phyloP scores from a whole-genome alignment of 2,888 invertebrate genomes.

The Hypercompe scribonia region DNA sequence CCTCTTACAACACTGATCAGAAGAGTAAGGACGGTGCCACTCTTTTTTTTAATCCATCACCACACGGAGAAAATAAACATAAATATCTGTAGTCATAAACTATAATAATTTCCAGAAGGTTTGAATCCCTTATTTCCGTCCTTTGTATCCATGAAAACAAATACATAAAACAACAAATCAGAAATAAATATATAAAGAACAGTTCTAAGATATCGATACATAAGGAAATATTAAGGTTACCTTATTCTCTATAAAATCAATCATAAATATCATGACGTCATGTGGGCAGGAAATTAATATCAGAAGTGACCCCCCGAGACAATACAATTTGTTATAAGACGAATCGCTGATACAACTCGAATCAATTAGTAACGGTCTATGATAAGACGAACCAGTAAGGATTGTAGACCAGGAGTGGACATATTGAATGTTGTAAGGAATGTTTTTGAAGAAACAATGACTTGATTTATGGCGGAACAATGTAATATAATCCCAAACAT shows the following conservation, averaged over 20 bases:
- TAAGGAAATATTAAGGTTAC: background rate
- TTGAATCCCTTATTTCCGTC: too few relatives aligned
- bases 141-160: background rate
- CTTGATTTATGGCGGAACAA: background rate
- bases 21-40: too few relatives aligned
- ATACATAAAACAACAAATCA: background rate
- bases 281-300: slow-evolving; percentile 20
- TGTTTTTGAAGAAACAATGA: background rate
- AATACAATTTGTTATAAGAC: slow-evolving; percentile 41
- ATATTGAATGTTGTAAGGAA: background rate
- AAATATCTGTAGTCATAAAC: too few relatives aligned
- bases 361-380: slow-evolving; percentile 52
- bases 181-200: background rate
- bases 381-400: slow-evolving; percentile 31
- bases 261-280: slow-evolving; percentile 21
- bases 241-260: slow-evolving; percentile 15
- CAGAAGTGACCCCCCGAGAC: slow-evolving; percentile 27
- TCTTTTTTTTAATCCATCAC: too few relatives aligned
- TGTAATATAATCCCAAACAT: background rate
- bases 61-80: too few relatives aligned
- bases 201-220: background rate
- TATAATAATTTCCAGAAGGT: too few relatives aligned
- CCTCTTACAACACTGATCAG: too few relatives aligned
- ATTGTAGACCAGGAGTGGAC: slow-evolving; percentile 25
- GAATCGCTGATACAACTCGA: slow-evolving; percentile 36